Conservation (phyloP, 2,797 vertebrate species). For the Pelochelys cantorii region DNA sequence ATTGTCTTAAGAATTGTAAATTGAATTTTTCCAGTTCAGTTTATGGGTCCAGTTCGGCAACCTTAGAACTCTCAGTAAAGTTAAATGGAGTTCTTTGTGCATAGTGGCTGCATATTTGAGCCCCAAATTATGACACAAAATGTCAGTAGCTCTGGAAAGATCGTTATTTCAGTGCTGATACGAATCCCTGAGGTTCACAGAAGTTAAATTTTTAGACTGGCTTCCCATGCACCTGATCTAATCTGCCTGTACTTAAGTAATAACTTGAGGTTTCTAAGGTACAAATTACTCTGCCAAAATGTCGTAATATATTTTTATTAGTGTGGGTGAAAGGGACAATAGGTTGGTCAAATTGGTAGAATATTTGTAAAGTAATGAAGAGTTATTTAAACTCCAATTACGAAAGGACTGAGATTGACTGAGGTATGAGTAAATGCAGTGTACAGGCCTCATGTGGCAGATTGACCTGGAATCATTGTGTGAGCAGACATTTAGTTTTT, state of each 20-base stretch:
- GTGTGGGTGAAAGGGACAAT: background rate
- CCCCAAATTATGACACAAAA: fast-evolving
- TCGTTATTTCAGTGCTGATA: background rate
- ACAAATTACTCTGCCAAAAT: background rate
- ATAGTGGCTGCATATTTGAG: background rate
- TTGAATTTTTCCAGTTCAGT: background rate
- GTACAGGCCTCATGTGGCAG: too few species aligned
- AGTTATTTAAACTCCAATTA: background rate
- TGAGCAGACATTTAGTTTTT: background rate
- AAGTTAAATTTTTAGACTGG: background rate
- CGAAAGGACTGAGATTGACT: background rate
- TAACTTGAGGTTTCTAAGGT: background rate
- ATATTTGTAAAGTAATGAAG: background rate
- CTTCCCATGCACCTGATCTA: background rate
- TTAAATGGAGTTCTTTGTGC: background rate
- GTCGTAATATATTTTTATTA: background rate
- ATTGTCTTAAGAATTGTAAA: background rate
- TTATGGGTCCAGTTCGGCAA: fast-evolving
- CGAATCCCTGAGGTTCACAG: background rate
- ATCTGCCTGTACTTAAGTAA: background rate
- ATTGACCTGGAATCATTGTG: background rate
- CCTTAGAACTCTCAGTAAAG: background rate
- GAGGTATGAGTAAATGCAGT: background rate
- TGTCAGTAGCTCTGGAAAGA: conserved; percentile 1
- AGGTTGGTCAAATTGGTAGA: background rate